These are phyloP conservation scores for Eunapius fragilis DNA, from an alignment of 37 sponge, comb jelly and placozoan genomes.

Conservation along the genomic window DNA sequence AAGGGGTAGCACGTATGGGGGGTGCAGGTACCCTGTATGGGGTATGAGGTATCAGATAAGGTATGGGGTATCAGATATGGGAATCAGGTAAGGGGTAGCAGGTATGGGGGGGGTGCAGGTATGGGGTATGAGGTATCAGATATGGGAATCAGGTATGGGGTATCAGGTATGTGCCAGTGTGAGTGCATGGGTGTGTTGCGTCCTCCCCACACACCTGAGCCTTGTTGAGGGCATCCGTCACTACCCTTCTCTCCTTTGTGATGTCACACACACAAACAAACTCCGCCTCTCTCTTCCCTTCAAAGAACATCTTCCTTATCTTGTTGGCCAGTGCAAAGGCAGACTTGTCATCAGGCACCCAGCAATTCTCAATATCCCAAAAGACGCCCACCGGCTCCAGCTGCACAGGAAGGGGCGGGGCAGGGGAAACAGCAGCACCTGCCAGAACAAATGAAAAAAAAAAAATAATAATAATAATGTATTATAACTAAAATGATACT, in stretches of 20 bases:
- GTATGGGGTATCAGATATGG: too few relatives aligned
- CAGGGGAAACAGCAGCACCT: not conserved
- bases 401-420: not conserved
- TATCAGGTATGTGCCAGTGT: not conserved
- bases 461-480: too few relatives aligned
- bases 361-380: conserved; percentile 94
- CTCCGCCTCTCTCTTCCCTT: conserved; percentile 88
- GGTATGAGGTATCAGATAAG: too few relatives aligned
- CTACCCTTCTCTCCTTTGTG: conserved; percentile 72
- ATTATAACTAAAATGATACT: too few relatives aligned
- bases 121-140: too few relatives aligned
- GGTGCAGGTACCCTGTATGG: too few relatives aligned
- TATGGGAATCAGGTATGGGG: too few relatives aligned
- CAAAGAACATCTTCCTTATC: conserved; percentile 71
- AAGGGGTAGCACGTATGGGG: too few relatives aligned
- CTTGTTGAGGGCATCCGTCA: conserved; percentile 73
- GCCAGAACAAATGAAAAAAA: not conserved
- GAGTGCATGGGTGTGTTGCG: not conserved
- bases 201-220: conserved; percentile 66
- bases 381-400: conserved; percentile 89
- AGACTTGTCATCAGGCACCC: conserved; percentile 68
- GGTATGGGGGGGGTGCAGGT: too few relatives aligned
- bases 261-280: conserved; percentile 93
- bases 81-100: too few relatives aligned
- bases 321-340: conserved; percentile 71